Percentiles rank a stretch among this genome's conserved stretches.
phyloP scores from a whole-genome alignment of 1,140 invertebrate genomes.

The Neomicropteryx cornuta region DNA sequence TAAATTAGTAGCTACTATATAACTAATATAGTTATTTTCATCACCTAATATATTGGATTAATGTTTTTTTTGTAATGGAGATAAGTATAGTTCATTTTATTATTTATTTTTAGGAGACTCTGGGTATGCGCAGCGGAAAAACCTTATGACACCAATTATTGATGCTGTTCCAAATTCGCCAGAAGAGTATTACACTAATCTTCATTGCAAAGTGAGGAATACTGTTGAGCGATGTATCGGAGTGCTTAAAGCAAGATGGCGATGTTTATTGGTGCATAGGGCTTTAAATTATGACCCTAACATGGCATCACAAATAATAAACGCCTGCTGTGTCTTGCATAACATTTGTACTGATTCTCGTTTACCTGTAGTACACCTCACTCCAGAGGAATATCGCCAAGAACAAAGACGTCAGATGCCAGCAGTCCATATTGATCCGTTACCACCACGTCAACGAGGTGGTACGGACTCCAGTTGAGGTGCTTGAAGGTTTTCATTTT shows the following conservation, averaged over 20 bases:
- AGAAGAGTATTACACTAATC: constrained; percentile 9
- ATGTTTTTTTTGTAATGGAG: background rate
- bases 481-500: too few relatives aligned
- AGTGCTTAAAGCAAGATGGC: constrained; percentile 10
- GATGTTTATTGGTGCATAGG: constrained; percentile 13
- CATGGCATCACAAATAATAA: constrained; percentile 12
- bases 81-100: background rate
- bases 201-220: constrained; percentile 7
- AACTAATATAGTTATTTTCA: too few relatives aligned
- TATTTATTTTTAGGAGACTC: constrained; percentile 12
- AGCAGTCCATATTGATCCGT: too few relatives aligned
- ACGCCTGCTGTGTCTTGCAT: constrained; percentile 11
- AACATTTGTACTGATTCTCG: constrained; percentile 5
- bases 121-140: constrained; percentile 13
- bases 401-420: too few relatives aligned
- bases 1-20: too few relatives aligned
- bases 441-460: too few relatives aligned
- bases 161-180: constrained; percentile 7
- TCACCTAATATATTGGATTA: too few relatives aligned
- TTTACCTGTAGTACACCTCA: background rate
- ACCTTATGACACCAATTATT: constrained; percentile 13
- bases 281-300: constrained; percentile 10
- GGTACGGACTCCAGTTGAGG: too few relatives aligned
- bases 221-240: constrained; percentile 13
- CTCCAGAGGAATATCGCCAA: background rate